phyloP scores from a whole-genome alignment of 2,797 vertebrate genomes.

The Valencia hispanica region DNA sequence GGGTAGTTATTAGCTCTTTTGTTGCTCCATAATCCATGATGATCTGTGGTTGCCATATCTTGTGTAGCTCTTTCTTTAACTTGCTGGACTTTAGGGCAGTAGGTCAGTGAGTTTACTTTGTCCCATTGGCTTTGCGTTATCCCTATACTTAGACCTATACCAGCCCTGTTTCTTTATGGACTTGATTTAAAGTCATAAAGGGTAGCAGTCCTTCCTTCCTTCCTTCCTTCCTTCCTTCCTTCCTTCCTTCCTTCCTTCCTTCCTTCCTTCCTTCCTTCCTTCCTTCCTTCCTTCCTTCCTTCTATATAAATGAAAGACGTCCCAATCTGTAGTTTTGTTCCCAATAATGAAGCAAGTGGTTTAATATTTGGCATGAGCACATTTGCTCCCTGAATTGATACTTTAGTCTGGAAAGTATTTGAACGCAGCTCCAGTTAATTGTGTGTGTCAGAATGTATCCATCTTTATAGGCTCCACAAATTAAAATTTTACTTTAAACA shows the following conservation, averaged over 20 bases:
- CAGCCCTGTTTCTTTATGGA: neutral
- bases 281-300: too few species aligned
- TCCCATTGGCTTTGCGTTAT: neutral
- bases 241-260: neutral
- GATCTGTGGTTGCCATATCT: conserved; percentile 17
- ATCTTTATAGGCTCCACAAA: neutral
- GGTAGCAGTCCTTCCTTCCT: neutral
- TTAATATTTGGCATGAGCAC: neutral
- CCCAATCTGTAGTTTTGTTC: neutral
- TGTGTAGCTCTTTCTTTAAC: conserved; percentile 3
- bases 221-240: neutral
- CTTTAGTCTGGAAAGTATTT: neutral
- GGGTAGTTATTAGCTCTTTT: conserved; percentile 39
- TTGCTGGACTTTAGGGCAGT: conserved; percentile 35
- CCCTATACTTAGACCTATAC: neutral
- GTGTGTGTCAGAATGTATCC: neutral
- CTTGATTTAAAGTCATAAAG: neutral
- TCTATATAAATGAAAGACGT: too few species aligned
- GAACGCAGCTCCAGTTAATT: neutral
- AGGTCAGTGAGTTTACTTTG: conserved; percentile 14
- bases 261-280: too few species aligned
- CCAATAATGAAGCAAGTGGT: neutral
- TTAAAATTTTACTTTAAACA: neutral
- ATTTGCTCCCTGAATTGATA: neutral
- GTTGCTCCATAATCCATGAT: conserved; percentile 17